Conservation (phyloP, 2,113 vertebrate species). For the Taurulus bubalis region DNA sequence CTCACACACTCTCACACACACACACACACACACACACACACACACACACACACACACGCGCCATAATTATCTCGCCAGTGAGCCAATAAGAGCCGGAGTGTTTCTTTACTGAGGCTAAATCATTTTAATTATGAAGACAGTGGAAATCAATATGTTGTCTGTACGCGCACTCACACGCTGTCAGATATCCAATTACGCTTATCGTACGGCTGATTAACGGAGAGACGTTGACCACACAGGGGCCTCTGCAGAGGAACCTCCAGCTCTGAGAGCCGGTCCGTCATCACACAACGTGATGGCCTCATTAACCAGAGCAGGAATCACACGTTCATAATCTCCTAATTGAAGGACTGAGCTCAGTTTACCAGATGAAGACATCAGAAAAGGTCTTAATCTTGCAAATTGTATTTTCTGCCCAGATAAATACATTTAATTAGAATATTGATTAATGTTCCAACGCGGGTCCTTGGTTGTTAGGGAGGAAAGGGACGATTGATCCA, state of each 20-base stretch:
- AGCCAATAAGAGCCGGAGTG: constrained; percentile 44
- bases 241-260: background rate
- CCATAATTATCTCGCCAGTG: constrained; percentile 50
- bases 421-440: background rate
- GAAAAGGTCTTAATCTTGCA: too few species aligned
- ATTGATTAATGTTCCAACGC: background rate
- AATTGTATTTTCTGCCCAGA: background rate
- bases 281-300: background rate
- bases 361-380: background rate
- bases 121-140: constrained; percentile 72
- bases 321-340: background rate
- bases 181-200: constrained; percentile 73
- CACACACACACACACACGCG: constrained; percentile 37
- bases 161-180: constrained; percentile 51
- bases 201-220: constrained; percentile 69
- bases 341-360: constrained; percentile 1
- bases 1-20: constrained; percentile 30
- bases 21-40: too few species aligned
- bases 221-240: constrained; percentile 56
- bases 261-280: background rate
- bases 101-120: constrained; percentile 66
- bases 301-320: constrained; percentile 3
- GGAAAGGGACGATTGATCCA: background rate
- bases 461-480: background rate
- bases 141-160: constrained; percentile 75